A percentile compares a stretch with the other conserved stretches of the same genome.
Conservation (phyloP, 2,888 invertebrate genomes). For the Leuctra nigra region DNA sequence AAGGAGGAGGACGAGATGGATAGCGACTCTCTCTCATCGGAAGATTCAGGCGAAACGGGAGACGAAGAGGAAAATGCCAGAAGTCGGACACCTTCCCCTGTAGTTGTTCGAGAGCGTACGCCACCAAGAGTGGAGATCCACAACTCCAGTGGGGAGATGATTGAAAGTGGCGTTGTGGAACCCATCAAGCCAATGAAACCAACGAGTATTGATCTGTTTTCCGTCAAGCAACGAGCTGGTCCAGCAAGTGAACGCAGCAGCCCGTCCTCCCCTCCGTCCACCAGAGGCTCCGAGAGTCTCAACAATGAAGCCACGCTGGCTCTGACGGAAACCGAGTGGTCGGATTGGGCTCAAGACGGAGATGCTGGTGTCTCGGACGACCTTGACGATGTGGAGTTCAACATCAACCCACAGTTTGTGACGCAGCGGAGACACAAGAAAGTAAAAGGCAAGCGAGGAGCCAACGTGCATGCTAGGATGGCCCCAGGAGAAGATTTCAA, state of each 20-base stretch:
- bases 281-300: conserved; percentile 45
- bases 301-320: conserved; percentile 56
- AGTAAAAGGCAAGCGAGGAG: conserved; percentile 34
- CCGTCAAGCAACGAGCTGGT: conserved; percentile 32
- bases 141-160: conserved; percentile 59
- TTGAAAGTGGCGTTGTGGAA: conserved; percentile 40
- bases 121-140: conserved; percentile 69
- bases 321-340: conserved; percentile 79
- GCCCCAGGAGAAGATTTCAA: conserved; percentile 40
- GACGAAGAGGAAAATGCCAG: conserved; percentile 24
- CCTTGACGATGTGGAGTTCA: conserved; percentile 57
- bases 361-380: conserved; percentile 62
- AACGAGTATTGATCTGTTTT: conserved; percentile 4
- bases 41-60: conserved; percentile 27
- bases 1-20: conserved; percentile 34
- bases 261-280: conserved; percentile 46
- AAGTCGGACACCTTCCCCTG: conserved; percentile 18
- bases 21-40: conserved; percentile 33
- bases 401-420: conserved; percentile 46
- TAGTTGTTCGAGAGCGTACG: conserved; percentile 30
- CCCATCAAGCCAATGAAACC: background rate
- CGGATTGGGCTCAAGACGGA: conserved; percentile 82
- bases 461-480: conserved; percentile 32
- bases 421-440: conserved; percentile 35
- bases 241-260: conserved; percentile 43